phyloP scores from a whole-genome alignment of 2,888 invertebrate genomes.

The Thelaira solivaga region DNA sequence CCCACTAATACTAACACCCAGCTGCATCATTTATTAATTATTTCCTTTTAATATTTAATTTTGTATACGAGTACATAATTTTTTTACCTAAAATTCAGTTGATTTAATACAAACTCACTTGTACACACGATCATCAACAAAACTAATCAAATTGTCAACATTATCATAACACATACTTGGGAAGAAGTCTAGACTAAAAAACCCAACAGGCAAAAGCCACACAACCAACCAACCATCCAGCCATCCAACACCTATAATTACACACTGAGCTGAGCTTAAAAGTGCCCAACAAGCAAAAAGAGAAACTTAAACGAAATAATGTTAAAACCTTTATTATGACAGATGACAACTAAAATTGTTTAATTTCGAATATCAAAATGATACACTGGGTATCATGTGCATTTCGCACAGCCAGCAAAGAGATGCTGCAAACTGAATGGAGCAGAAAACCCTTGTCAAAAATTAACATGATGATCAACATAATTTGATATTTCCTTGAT shows the following conservation, averaged over 20 bases:
- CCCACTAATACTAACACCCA: too few species aligned
- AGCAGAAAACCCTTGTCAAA: constrained; percentile 57
- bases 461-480: constrained; percentile 48
- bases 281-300: background rate
- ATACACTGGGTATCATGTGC: constrained; percentile 9
- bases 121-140: constrained; percentile 10
- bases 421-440: too few species aligned
- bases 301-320: constrained; percentile 30
- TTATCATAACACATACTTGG: constrained; percentile 58
- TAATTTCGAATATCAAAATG: constrained; percentile 45
- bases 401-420: background rate
- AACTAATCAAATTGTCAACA: constrained; percentile 59
- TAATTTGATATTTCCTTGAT: constrained; percentile 58
- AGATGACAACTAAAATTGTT: constrained; percentile 61
- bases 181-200: constrained; percentile 56
- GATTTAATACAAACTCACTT: background rate
- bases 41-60: background rate
- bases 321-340: constrained; percentile 57
- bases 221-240: too few species aligned
- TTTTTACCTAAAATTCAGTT: constrained; percentile 12
- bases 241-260: constrained; percentile 62
- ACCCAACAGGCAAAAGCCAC: constrained; percentile 46
- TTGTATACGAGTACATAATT: background rate
- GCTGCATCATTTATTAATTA: background rate
- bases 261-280: constrained; percentile 12